Base-by-base conservation (phyloP, 2,113 vertebrate genomes). In the Thamnaconus septentrionalis region DNA sequence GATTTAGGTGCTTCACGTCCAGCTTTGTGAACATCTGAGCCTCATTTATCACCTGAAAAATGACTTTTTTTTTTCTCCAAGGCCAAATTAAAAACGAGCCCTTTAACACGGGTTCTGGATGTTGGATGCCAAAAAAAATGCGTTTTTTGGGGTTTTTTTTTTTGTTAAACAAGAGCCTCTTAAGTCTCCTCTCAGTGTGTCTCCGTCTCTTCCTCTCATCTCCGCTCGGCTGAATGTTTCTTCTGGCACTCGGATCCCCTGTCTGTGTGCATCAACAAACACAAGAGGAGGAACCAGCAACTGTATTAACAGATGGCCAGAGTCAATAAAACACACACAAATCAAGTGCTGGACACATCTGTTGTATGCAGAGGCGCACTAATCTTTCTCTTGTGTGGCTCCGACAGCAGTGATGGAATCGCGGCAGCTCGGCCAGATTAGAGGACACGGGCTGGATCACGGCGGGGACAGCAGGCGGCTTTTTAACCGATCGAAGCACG, bases 221-320 rank as follows among this genome's bases (percentile, higher is more conserved):
- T 80, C 76, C 67, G 59, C 66, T 80, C 62, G 3, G 46, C 71
- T 79, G 81, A 51, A 69, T 87, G 85, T 91, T 85, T 85, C 79
- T 87, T 71, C 86, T 89, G 87, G 89, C 85, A 74, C 83, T 76
- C 59, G 5, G 81, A 75, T 79, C 69, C 73, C 80, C 83, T 61
- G 87, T 85, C 85, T 87, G 83, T 82, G 69, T 81, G 87, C 83
- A 83, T 91, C 89, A 89, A 89, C 87, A 91, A 91, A 91, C 89
- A 89, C 78, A 60, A 78, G 78, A 74, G 78, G 76, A 85, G 78
- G 86, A 91, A 84, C 84, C 75, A 84, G 88, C 85, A 90, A 91
- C 91, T 91, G 91, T 90, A 92, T 92, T 92, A 93, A 92, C 92
- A 92, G 91, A 92, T 92, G 91, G 90, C 82, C 83, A 88, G 85